Evolutionary conservation across 30 jellyfish, hydroid and myxozoan genomes (phyloP), one percentile per base, ranked within the genome.

Genomic region (Hydractinia echinata): DNA sequence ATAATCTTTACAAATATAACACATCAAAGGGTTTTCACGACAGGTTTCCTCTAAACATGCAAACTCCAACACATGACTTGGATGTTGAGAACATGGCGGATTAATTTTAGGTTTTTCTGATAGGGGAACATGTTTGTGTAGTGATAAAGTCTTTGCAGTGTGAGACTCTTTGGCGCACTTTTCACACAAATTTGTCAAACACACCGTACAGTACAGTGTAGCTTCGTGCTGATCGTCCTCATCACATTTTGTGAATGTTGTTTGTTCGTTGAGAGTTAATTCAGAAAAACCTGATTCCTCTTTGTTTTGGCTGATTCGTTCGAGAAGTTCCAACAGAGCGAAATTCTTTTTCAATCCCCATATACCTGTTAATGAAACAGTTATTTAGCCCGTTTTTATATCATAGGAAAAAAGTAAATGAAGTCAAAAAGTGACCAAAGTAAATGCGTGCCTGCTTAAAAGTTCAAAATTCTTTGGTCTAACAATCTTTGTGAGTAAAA

Each of bases 341-440:
- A 86, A 92, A 72, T 92, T 92, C 91, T 92, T 92, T 58, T 83
- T 92, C 66, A 92, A 67, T 68, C 98, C 96, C 98, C 98, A 92
- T 11, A 92, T 87, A 18, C 98, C 98, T 80, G 18, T 49, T 7
- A 55, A 30, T 0, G 4, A 5, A 55, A 4, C 18, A 73, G 10
- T 1, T 4, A 48, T 68, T 11, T 11, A 68, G 0, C 1, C 19
- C 3, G 69, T 58, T 58, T 9, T 58, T 11, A 58, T 13, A 0
- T 30, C 44, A 30, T 30, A 30, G 44, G 2, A 30, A 30, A 30
- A 30, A 30, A 30, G 44, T 30, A n/a, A n/a, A n/a, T n/a, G n/a
- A n/a, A n/a, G n/a, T n/a, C n/a, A 30, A 30, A 30, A 30, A 30
- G 44, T 30, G 44, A 30, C 44, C 2, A 30, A 30, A 30, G 44